Evolutionary conservation across 2,113 vertebrate genomes (phyloP), one percentile per base, ranked within the genome.

Genomic region (Nannobrachium achirus): DNA sequence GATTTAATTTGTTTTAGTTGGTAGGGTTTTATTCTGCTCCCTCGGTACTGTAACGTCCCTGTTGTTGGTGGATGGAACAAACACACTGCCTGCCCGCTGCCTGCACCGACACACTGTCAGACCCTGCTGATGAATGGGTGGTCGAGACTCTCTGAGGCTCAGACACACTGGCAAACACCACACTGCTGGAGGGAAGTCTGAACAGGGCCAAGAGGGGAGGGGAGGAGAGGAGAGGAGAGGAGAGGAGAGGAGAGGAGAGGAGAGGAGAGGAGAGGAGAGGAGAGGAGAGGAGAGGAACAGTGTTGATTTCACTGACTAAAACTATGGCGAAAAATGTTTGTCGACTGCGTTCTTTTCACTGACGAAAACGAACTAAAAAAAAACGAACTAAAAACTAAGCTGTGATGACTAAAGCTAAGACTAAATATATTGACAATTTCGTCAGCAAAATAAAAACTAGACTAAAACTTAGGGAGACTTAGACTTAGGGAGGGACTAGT

Each of bases 41-140:
- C n/a, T 40, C 40, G 56, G 49, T 70, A 73, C 69, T 48, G 56
- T 59, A n/a, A 33, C 62, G 61, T 70, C 73, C 48, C 60, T 65
- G 56, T 79, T 75, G 74, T 64, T 25, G 46, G 62, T 25, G 46
- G 62, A 55, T 18, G 8, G 14, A 25, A 44, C 51, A 18, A 45
- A 73, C 10, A 57, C 19, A 33, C n/a, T 66, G 51, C 41, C 59
- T 56, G 57, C 16, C 59, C 33, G 16, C 60, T 73, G 52, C 64
- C 15, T 59, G 49, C 11, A 65, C 65, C 64, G 73, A 75, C 64
- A 78, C 14, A 42, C 49, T 67, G 61, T 65, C 63, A 76, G 42
- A 41, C 38, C 20, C 25, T n/a, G 11, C 16, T 79, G 69, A 82
- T 60, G 40, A 84, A 82, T 84, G 76, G 46, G 78, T 81, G 73